Percentiles rank a stretch among this genome's conserved stretches.
Conservation (phyloP, 1,140 invertebrate species). For the Drosophila miranda region DNA sequence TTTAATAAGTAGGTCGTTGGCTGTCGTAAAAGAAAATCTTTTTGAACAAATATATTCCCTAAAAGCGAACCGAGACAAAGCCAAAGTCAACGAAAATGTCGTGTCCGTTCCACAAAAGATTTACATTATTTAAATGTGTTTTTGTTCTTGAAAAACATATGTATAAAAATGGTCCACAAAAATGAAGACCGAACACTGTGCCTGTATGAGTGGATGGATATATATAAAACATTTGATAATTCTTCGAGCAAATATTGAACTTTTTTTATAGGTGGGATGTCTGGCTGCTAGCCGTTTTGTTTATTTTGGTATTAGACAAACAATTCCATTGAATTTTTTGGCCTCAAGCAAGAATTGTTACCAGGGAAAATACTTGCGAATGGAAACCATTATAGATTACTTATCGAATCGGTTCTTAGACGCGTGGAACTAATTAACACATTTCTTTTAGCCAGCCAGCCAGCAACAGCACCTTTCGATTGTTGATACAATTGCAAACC, state of each 20-base stretch:
- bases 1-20: constrained; percentile 8
- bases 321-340: constrained; percentile 38
- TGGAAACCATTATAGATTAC: constrained; percentile 19
- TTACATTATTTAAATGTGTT: constrained; percentile 54
- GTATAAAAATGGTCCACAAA: constrained; percentile 30
- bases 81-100: constrained; percentile 7
- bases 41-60: constrained; percentile 16
- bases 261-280: constrained; percentile 27
- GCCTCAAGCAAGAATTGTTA: constrained; percentile 3
- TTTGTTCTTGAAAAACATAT: constrained; percentile 39
- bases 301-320: constrained; percentile 40
- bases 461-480: constrained; percentile 26
- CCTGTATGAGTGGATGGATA: constrained; percentile 24
- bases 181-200: constrained; percentile 54
- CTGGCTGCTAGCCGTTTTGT: constrained; percentile 17
- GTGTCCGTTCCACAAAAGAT: constrained; percentile 42
- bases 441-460: not conserved
- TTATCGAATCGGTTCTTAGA: constrained; percentile 31
- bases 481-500: constrained; percentile 13
- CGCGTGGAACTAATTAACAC: constrained; percentile 60
- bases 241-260: constrained; percentile 46
- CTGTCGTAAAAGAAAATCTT: constrained; percentile 9
- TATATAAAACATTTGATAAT: constrained; percentile 27
- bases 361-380: not conserved
- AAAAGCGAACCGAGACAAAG: constrained; percentile 26